Evolutionary conservation across 37 sponge, comb jelly and placozoan genomes (phyloP).

Genomic region (Hexactinellida sp.): DNA sequence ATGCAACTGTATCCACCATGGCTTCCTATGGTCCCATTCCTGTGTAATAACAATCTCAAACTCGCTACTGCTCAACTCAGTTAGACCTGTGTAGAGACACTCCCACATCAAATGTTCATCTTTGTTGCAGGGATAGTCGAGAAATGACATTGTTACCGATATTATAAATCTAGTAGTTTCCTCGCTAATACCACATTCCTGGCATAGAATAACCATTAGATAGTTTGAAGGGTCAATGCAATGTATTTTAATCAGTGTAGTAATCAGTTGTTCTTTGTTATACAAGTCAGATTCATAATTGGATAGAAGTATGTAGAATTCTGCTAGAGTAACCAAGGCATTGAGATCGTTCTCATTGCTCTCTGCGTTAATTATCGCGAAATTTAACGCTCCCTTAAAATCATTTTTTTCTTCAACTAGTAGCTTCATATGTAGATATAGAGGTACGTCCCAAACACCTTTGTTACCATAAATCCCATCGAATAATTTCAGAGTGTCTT

Average conservation of each 20-base stretch:
- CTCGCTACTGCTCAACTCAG: not conserved
- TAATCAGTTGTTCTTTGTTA: not conserved
- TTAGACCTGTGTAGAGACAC: not conserved
- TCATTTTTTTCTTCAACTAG: not conserved
- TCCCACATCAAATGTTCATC: constrained; percentile 1
- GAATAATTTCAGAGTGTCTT: not conserved
- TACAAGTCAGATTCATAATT: not conserved
- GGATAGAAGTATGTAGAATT: not conserved
- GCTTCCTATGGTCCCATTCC: not conserved
- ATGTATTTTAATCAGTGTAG: not conserved
- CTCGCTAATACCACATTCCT: not conserved
- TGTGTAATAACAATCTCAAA: not conserved
- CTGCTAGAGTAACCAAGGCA: not conserved
- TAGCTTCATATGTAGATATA: not conserved
- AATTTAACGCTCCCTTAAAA: not conserved
- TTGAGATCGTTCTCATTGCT: not conserved
- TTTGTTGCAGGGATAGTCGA: not conserved
- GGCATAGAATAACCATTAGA: not conserved
- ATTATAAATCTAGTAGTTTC: not conserved
- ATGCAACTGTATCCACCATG: not conserved
- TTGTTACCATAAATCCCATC: not conserved
- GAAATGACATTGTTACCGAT: not conserved
- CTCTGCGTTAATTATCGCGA: not conserved
- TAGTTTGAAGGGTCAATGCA: not conserved
- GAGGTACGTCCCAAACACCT: not conserved